These are phyloP conservation scores for Chelidonichthys spinosus DNA, from an alignment of 2,797 vertebrate genomes.

Conservation along the genomic window DNA sequence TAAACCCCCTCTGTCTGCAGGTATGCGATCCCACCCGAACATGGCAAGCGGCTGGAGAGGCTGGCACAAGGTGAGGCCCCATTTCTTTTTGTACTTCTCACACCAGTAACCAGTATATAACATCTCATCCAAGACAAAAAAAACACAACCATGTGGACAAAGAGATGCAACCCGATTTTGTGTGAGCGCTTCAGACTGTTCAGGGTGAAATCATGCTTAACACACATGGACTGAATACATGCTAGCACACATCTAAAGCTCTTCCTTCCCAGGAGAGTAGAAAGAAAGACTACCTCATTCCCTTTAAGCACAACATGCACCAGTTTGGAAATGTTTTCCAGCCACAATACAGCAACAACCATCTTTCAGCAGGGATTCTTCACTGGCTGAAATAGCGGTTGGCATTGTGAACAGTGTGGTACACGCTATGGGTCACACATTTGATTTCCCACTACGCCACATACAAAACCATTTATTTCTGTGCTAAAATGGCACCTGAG, in stretches of 20 bases:
- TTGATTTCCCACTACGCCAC: slow-evolving; percentile 6
- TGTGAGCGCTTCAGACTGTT: not conserved
- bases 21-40: slow-evolving; percentile 84
- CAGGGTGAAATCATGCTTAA: not conserved
- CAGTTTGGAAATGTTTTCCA: no score
- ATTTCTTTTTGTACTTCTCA: not conserved
- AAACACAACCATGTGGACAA: no score
- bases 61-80: slow-evolving; percentile 82
- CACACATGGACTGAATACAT: slow-evolving; percentile 2
- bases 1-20: slow-evolving; percentile 63
- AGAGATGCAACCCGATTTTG: no score
- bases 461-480: slow-evolving; percentile 21
- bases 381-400: slow-evolving; percentile 1
- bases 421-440: not conserved
- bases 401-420: slow-evolving; percentile 15
- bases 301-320: slow-evolving; percentile 17
- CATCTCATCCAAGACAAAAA: no score
- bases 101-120: no score
- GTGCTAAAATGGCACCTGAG: slow-evolving; percentile 16
- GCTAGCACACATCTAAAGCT: not conserved
- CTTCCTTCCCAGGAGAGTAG: not conserved
- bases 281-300: slow-evolving; percentile 14
- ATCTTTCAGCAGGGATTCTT: slow-evolving; percentile 13
- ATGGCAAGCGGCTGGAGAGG: slow-evolving; percentile 86
- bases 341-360: no score